Evolutionary conservation across 2,797 vertebrate genomes (phyloP).

Genomic region (Phoebastria nigripes): DNA sequence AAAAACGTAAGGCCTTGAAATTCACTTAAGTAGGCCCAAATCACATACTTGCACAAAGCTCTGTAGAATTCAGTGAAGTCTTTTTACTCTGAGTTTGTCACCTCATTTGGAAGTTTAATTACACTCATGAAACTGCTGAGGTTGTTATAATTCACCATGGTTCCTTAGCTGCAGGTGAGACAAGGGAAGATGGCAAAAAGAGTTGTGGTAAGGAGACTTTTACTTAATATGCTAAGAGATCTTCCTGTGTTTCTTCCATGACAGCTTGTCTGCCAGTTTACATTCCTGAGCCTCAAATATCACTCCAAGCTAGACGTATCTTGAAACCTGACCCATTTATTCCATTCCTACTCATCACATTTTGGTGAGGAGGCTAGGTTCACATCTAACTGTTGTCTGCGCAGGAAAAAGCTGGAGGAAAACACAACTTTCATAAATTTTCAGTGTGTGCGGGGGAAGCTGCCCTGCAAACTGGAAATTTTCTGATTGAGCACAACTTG

Average conservation of each 20-base stretch:
- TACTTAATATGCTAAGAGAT: background rate
- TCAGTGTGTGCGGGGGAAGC: background rate
- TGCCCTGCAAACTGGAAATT: background rate
- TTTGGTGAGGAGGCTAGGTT: background rate
- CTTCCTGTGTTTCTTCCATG: constrained; percentile 2
- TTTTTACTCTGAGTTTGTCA: background rate
- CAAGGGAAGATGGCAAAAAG: background rate
- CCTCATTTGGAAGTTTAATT: constrained; percentile 18
- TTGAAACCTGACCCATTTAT: constrained; percentile 34
- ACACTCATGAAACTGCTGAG: background rate
- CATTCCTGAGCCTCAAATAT: constrained; percentile 30
- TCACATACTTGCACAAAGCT: background rate
- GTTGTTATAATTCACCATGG: background rate
- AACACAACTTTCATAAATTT: background rate
- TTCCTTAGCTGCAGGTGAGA: constrained; percentile 28
- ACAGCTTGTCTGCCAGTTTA: constrained; percentile 29
- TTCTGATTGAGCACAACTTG: background rate
- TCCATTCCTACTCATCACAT: background rate
- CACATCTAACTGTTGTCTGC: background rate
- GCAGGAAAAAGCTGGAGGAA: background rate
- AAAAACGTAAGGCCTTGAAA: background rate
- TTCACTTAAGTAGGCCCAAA: background rate
- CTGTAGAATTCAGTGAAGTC: background rate
- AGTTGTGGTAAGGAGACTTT: background rate
- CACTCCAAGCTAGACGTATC: constrained; percentile 9